A percentile compares a stretch with the other conserved stretches of the same genome.
These are phyloP conservation scores for Oncorhynchus nerka DNA, from an alignment of 2,113 vertebrate genomes.

Conservation along the genomic window DNA sequence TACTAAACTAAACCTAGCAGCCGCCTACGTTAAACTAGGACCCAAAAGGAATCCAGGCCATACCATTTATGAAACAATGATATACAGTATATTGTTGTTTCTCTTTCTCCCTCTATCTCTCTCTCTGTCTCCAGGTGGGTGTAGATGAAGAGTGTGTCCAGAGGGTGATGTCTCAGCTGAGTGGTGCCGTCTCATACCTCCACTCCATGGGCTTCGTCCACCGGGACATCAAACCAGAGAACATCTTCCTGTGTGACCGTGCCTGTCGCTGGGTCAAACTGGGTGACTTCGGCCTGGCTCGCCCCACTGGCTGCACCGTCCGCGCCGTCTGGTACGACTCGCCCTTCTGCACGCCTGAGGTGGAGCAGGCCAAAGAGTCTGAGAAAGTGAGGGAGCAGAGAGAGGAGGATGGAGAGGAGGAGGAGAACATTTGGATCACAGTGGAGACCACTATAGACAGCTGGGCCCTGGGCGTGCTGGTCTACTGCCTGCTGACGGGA, in stretches of 20 bases:
- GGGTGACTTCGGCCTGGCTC: constrained; percentile 84
- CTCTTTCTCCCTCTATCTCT: background rate
- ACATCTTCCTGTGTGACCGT: constrained; percentile 85
- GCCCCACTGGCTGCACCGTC: constrained; percentile 69
- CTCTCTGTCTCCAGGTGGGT: constrained; percentile 38
- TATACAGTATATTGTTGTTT: too few species aligned
- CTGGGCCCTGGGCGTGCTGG: constrained; percentile 86
- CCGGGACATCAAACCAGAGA: constrained; percentile 91
- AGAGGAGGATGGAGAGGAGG: constrained; percentile 49
- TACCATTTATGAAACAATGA: background rate
- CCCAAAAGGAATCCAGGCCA: too few species aligned
- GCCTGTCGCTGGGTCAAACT: constrained; percentile 84
- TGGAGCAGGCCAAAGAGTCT: constrained; percentile 65
- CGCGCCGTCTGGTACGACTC: constrained; percentile 78
- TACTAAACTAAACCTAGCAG: too few species aligned
- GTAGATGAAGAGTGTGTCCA: constrained; percentile 80
- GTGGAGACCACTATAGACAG: constrained; percentile 82
- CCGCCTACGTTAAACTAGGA: too few species aligned
- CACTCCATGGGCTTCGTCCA: constrained; percentile 87
- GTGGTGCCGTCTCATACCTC: constrained; percentile 83
- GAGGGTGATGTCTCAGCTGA: constrained; percentile 81
- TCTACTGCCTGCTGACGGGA: constrained; percentile 82
- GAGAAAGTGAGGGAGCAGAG: constrained; percentile 37
- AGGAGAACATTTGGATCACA: constrained; percentile 69
- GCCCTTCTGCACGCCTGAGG: constrained; percentile 84